Base-by-base conservation (phyloP, 2,797 vertebrate genomes). In the Ceyx erithaca region DNA sequence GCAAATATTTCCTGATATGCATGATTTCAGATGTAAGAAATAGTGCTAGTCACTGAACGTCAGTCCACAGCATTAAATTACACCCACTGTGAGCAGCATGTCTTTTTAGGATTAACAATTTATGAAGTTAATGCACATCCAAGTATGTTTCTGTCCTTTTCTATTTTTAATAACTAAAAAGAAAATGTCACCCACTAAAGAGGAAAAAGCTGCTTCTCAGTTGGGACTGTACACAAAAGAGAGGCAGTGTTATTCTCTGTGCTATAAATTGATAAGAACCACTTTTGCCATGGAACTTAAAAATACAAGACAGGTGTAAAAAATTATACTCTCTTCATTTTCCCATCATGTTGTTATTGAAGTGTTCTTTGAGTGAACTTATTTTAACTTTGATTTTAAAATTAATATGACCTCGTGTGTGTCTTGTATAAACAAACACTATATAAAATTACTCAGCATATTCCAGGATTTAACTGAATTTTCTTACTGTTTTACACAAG, bases 111-210 rank as follows among this genome's bases (percentile, higher is more conserved):
- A 95, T 95, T 91, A 94, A 93, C 75, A 94, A 90, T 95, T 92
- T 85, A 95, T 94, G 90, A 93, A 91, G 69, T 67, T 90, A 94
- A 94, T 89, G 89, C 68, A 95, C 77, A 88, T 91, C 80, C 86
- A 92, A 91, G 71, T 78, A 92, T 93, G 87, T 83, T 94, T 87
- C 83, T 94, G 85, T 94, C 90, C 58, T 87, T 82, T 92, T 96
- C 87, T 87, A 94, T 96, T 94, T 96, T 96, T 94, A 92, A 93
- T 88, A 94, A 78, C 62, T 26, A 81, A 90, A 93, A 92, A 70
- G 77, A 91, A 89, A 95, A 90, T 80, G 70, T 87, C 88, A 94
- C 63, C 40, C 80, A 79, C 45, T 37, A 90, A 78, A 82, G 35
- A 26, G 26, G 11, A 91, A 92, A 93, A 91, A 86, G 28, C 71